A percentile compares a stretch with the other conserved stretches of the same genome.
Conservation (phyloP, 2,888 invertebrate species). For the Anarsia innoxiella region DNA sequence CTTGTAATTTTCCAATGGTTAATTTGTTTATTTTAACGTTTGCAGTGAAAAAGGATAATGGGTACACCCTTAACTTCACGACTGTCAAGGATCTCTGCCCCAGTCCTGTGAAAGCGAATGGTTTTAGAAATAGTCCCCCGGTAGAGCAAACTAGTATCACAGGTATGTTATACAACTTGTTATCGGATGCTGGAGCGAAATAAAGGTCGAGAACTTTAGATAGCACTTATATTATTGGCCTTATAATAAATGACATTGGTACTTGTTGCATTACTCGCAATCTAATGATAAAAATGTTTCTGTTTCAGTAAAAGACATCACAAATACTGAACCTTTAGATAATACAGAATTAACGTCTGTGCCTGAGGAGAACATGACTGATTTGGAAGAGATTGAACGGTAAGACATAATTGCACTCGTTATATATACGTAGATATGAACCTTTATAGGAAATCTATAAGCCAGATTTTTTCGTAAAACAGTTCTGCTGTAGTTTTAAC, state of each 20-base stretch:
- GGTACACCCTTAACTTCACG: conserved; percentile 66
- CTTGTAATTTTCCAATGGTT: background rate
- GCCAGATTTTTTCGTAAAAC: no score
- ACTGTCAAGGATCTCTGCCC: conserved; percentile 68
- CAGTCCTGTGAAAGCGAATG: conserved; percentile 68
- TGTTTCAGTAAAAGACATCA: conserved; percentile 72
- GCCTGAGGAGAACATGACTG: conserved; percentile 64
- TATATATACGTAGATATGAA: no score
- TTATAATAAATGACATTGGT: background rate
- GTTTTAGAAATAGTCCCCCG: conserved; percentile 66
- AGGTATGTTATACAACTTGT: conserved; percentile 31
- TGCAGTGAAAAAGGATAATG: conserved; percentile 71
- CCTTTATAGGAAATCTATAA: no score
- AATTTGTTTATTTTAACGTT: conserved; percentile 20
- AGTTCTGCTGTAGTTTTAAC: no score
- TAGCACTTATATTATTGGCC: background rate
- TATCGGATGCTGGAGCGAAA: background rate
- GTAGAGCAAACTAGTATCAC: conserved; percentile 68
- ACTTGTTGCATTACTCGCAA: background rate
- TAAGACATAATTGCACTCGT: no score
- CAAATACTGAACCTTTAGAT: conserved; percentile 67
- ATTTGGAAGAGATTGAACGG: conserved; percentile 68
- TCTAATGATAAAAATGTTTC: background rate
- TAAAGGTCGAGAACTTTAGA: no score
- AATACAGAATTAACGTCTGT: conserved; percentile 65